Evolutionary conservation across 2,797 vertebrate genomes (phyloP), one percentile per base, ranked within the genome.

Genomic region (Phylloscopus collybita): DNA sequence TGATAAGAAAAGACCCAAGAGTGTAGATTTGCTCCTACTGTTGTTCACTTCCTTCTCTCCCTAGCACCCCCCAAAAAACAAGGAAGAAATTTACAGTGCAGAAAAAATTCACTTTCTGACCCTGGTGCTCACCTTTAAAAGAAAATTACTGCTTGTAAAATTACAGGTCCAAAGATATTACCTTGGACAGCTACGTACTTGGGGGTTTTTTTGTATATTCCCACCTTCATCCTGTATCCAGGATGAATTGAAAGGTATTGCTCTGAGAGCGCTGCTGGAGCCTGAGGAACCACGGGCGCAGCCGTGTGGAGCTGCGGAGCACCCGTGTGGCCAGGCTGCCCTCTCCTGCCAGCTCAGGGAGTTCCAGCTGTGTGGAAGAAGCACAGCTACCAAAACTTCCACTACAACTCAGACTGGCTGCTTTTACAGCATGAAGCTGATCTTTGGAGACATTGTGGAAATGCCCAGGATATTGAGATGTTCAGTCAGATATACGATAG

Each of bases 51-150:
- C 10, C 38, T 78, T 34, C 40, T 27, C 14, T 22, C 11, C 27
- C 4, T 12, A 21, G 5, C 4, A 2, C 2, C 13, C 7, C 11
- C 6, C 3, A 13, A 32, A 53, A n/a, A 34, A 17, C 21, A 87
- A 51, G 72, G 13, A 17, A 67, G 47, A 91, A 78, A 59, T 80
- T 57, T 59, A 72, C 65, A 74, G 44, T 29, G 47, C 36, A 54
- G 19, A 66, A 15, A 79, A 88, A 92, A 79, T 60, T 90, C 61
- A 59, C 65, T 87, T 93, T 95, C 72, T 87, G 72, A 78, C 54
- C 18, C 30, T 45, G 50, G 7, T 79, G 30, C 19, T 74, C 86
- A 80, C 40, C n/a, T 89, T 64, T 36, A 30, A 85, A 83, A 89
- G 61, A 87, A 89, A 88, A 85, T 21, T 66, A 59, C 40, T 56